These are phyloP conservation scores for Apoda limacodes DNA, from an alignment of 2,888 invertebrate genomes.

Conservation along the genomic window DNA sequence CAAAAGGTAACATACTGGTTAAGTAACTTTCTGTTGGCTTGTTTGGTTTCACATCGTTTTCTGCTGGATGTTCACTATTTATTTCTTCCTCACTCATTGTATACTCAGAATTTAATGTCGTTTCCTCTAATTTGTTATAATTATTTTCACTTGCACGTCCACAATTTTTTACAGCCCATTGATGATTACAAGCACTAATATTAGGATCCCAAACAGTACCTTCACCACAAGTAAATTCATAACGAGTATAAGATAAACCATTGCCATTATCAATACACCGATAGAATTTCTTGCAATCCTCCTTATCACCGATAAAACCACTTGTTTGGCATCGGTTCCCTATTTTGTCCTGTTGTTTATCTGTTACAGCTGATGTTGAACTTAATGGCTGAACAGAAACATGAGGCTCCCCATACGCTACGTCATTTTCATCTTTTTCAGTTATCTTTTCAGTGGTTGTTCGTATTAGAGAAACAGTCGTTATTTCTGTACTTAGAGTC, in stretches of 20 bases:
- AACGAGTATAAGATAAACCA: slow-evolving; percentile 55
- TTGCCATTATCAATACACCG: slow-evolving; percentile 71
- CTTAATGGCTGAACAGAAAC: too few relatives aligned
- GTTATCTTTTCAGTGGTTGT: slow-evolving; percentile 14
- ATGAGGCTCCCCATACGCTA: slow-evolving; percentile 18
- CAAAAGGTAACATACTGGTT: too few relatives aligned
- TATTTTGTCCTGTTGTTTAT: too few relatives aligned
- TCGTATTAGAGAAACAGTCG: too few relatives aligned
- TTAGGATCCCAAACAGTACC: slow-evolving; percentile 73
- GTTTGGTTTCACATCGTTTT: slow-evolving; percentile 1
- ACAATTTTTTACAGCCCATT: slow-evolving; percentile 32
- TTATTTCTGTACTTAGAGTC: too few relatives aligned
- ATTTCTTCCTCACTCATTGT: background rate
- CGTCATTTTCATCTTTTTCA: slow-evolving; percentile 15
- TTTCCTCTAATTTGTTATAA: background rate
- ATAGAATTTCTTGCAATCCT: slow-evolving; percentile 76
- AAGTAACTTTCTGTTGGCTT: slow-evolving; percentile 7
- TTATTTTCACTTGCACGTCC: too few relatives aligned
- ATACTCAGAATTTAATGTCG: too few relatives aligned
- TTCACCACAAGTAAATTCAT: slow-evolving; percentile 68
- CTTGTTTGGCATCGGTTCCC: slow-evolving; percentile 33
- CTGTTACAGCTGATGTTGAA: too few relatives aligned
- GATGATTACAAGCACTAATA: slow-evolving; percentile 70
- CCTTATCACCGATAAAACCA: slow-evolving; percentile 70
- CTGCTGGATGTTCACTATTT: slow-evolving; percentile 1